Percentiles rank a stretch among this genome's conserved stretches.
Evolutionary conservation across 2,888 invertebrate genomes (phyloP).

Genomic region (Aphidius colemani): DNA sequence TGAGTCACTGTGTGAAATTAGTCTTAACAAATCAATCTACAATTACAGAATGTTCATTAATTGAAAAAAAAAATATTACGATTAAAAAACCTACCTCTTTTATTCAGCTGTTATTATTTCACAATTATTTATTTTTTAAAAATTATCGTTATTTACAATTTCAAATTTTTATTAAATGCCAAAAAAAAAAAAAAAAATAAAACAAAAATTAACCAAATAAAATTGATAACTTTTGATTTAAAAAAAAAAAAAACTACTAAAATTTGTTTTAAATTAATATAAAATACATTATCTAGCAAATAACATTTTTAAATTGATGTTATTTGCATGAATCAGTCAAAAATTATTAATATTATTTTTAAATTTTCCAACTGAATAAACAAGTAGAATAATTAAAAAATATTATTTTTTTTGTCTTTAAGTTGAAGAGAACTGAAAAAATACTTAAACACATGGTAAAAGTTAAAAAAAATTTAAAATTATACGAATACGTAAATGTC

Average conservation of each 20-base stretch:
- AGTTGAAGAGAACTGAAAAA: background rate
- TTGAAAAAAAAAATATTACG: background rate
- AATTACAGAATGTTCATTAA: conserved; percentile 6
- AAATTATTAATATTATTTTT: background rate
- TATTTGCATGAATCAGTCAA: too few relatives aligned
- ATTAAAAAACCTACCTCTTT: conserved; percentile 18
- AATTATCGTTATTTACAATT: background rate
- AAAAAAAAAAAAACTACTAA: background rate
- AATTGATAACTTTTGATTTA: background rate
- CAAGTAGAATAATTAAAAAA: conserved; percentile 38
- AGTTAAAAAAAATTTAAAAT: conserved; percentile 23
- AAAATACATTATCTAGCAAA: too few relatives aligned
- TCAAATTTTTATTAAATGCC: conserved; percentile 8
- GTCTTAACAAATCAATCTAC: conserved; percentile 16
- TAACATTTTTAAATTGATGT: too few relatives aligned
- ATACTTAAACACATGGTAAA: background rate
- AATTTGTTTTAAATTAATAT: too few relatives aligned
- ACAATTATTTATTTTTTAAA: background rate
- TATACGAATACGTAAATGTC: conserved; percentile 40
- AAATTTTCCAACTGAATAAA: conserved; percentile 42
- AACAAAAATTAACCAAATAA: too few relatives aligned
- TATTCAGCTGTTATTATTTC: conserved; percentile 4
- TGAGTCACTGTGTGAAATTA: conserved; percentile 26
- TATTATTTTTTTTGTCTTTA: conserved; percentile 21
- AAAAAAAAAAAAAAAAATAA: conserved; percentile 6